Percentiles rank a stretch among this genome's conserved stretches.
These are phyloP conservation scores for Drosophila paramelanica DNA, from an alignment of 2,888 invertebrate species.

Conservation along the genomic window DNA sequence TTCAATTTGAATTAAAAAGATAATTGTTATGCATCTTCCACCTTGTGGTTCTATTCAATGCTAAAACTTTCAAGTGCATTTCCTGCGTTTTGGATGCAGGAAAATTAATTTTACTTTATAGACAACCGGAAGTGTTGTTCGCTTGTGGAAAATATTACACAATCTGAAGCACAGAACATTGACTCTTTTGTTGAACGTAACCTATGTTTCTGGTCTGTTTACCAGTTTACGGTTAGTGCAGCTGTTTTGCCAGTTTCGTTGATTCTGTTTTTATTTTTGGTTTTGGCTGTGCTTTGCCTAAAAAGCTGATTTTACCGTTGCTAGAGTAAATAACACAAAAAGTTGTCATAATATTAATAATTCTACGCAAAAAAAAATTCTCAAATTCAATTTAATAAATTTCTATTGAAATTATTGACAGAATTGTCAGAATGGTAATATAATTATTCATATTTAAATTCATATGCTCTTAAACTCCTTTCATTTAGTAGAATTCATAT, in stretches of 20 bases:
- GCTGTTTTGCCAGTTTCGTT: constrained; percentile 49
- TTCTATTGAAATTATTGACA: background rate
- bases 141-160: constrained; percentile 51
- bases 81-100: background rate
- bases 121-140: constrained; percentile 6
- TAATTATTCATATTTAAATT: background rate
- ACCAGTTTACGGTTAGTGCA: constrained; percentile 44
- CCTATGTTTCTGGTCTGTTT: constrained; percentile 26
- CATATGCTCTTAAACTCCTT: background rate
- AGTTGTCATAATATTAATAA: background rate
- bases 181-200: constrained; percentile 45
- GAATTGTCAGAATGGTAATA: background rate
- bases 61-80: background rate
- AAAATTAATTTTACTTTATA: background rate
- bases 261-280: background rate
- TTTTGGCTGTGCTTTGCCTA: background rate
- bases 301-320: background rate
- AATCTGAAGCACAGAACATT: constrained; percentile 54
- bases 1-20: constrained; percentile 10
- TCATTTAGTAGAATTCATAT: constrained; percentile 12
- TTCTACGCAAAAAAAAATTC: background rate
- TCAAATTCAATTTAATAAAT: background rate
- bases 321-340: background rate
- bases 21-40: constrained; percentile 5
- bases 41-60: background rate